These are phyloP conservation scores for Rattus rattus DNA, from an alignment of 2,113 vertebrate genomes.

Conservation along the genomic window DNA sequence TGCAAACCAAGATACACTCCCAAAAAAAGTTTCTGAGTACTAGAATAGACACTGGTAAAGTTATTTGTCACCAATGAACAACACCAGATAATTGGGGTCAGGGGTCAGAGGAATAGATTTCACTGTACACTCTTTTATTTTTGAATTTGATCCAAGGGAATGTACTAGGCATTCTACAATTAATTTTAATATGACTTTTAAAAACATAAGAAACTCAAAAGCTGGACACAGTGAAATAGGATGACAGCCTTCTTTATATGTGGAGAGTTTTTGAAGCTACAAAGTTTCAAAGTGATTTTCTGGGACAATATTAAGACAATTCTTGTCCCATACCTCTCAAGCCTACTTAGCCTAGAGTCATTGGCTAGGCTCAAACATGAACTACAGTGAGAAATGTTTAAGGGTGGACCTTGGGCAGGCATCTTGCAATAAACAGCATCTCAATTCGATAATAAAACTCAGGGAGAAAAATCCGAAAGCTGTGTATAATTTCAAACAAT, in stretches of 20 bases:
- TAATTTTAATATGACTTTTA: conserved; percentile 55
- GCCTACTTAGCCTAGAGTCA: background rate
- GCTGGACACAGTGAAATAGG: background rate
- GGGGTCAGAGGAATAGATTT: background rate
- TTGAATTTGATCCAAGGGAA: conserved; percentile 42
- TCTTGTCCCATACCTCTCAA: background rate
- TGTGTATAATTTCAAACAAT: background rate
- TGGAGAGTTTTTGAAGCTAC: background rate
- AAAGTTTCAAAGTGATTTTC: background rate
- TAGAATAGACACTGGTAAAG: conserved; percentile 9
- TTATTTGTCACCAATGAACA: conserved; percentile 19
- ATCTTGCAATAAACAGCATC: background rate
- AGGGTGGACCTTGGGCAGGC: background rate
- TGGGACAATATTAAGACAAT: background rate
- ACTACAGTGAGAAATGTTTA: conserved; percentile 3
- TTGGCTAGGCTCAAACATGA: background rate
- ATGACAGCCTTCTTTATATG: background rate
- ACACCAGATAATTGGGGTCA: background rate
- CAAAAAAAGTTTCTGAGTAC: conserved; percentile 17
- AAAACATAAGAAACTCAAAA: conserved; percentile 33
- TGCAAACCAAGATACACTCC: background rate
- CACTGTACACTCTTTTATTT: background rate
- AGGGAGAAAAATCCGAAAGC: conserved; percentile 13
- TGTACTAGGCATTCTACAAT: conserved; percentile 52
- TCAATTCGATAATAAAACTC: conserved; percentile 43